Percentiles rank a stretch among this genome's conserved stretches.
Conservation (phyloP, 2,113 vertebrate species). For the Sinocyclocheilus rhinocerous region DNA sequence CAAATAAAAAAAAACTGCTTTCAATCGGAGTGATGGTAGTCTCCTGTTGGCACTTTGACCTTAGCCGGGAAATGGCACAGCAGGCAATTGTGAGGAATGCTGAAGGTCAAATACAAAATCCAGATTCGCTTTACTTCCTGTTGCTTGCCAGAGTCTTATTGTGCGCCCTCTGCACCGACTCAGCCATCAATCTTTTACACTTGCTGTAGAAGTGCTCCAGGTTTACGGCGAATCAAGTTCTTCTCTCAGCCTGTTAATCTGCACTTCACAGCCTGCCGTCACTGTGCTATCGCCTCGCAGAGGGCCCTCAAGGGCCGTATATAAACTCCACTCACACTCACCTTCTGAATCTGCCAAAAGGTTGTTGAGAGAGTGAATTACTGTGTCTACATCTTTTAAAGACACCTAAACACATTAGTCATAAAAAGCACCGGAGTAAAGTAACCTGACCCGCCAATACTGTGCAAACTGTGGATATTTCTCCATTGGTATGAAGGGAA, state of each 20-base stretch:
- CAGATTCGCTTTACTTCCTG: conserved; percentile 20
- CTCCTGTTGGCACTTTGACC: not conserved
- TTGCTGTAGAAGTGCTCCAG: conserved; percentile 34
- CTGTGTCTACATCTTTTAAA: conserved; percentile 2
- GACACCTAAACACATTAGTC: not conserved
- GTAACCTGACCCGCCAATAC: not conserved
- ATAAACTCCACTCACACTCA: conserved; percentile 20
- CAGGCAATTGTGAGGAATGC: not conserved
- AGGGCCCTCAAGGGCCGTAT: conserved; percentile 27
- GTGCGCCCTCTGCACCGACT: conserved; percentile 17
- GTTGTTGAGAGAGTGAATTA: not conserved
- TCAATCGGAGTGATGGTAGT: not conserved
- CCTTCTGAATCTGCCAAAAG: not conserved
- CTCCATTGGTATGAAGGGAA: not conserved
- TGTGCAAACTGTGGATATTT: not conserved
- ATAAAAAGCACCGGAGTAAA: not conserved
- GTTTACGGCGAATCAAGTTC: conserved; percentile 44
- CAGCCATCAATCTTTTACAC: conserved; percentile 51
- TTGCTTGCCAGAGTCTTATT: conserved; percentile 21
- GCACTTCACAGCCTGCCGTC: conserved; percentile 5
- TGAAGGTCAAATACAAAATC: conserved; percentile 45
- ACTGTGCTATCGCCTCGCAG: not conserved
- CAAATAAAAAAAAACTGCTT: not conserved
- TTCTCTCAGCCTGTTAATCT: conserved; percentile 40
- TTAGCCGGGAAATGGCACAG: not conserved